Base-by-base conservation (phyloP, 2,888 invertebrate species). In the Nemotelus nigrinus region DNA sequence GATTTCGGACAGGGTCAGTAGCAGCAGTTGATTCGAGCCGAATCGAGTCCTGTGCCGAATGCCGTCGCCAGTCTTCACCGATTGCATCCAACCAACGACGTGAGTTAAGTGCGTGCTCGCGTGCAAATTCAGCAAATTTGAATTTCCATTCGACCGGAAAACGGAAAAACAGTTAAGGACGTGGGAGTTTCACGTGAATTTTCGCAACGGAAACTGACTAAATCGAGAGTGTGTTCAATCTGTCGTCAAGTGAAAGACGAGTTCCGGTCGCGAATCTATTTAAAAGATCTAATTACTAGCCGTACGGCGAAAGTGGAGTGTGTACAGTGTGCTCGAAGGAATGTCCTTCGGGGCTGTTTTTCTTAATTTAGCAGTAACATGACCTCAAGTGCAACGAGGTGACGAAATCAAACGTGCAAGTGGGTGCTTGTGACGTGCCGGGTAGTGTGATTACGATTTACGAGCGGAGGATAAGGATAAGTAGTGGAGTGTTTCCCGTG, bases 311-410 rank as follows among this genome's bases (percentile, higher is more conserved):
- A 53, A 10, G 53, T 53, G 53, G 10, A 10, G 6, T 53, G 53
- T 53, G 53, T 53, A 25, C 25, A 25, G 25, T 25, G 25, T 25
- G 1, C 25, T 25, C 25, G 25, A 57, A 25, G 3, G 57, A 67
- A 67, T 67, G 48, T 67, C 48, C 67, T 67, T 45, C 67, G 39
- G n/a, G 10, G n/a, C 25, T 48, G n/a, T 2, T 25, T 2, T 44
- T 48, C 39, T 47, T 5, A 6, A 25, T 67, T 48, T 67, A n/a
- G 3, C 47, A 50, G 55, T 70, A 41, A 70, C 55, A 10, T 70
- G 70, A 70, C 43, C 53, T n/a, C 53, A 70, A 43, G 70, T 55
- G 70, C 70, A 43, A 43, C 25, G 53, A 39, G 68, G 48, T 68
- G 47, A 39, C 39, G 25, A 39, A 63, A 39, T 50, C 39, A 25